These are phyloP conservation scores for Pterophyllum scalare DNA, from an alignment of 2,113 vertebrate species.

Conservation along the genomic window DNA sequence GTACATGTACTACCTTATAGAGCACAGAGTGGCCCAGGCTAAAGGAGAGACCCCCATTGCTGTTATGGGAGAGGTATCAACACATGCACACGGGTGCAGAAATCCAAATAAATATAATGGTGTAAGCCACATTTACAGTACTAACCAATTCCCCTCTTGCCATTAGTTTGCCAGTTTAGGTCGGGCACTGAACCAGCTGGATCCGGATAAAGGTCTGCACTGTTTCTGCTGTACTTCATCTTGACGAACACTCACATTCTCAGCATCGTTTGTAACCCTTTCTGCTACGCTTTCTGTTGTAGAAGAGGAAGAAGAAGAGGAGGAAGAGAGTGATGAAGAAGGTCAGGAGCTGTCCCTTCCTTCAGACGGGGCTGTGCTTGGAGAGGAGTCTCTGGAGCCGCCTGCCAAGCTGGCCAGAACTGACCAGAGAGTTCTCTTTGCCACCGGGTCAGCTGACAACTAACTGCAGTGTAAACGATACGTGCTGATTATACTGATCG, in stretches of 20 bases:
- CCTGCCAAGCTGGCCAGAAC: conserved; percentile 89
- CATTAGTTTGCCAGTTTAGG: conserved; percentile 89
- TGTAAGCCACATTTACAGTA: neutral
- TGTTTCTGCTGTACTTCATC: neutral
- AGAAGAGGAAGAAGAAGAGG: conserved; percentile 94
- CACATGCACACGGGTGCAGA: neutral
- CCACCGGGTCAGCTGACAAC: conserved; percentile 75
- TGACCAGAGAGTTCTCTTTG: conserved; percentile 83
- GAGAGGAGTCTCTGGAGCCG: conserved; percentile 87
- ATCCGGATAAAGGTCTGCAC: conserved; percentile 88
- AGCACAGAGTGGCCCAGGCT: conserved; percentile 92
- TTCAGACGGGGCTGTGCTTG: conserved; percentile 79
- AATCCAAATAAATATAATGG: neutral
- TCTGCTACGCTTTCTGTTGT: conserved; percentile 12
- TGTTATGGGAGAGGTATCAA: conserved; percentile 93
- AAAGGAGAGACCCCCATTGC: conserved; percentile 94
- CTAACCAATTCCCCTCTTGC: conserved; percentile 34
- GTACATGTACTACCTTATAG: conserved; percentile 96
- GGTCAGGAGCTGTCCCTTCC: conserved; percentile 88
- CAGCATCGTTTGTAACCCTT: neutral
- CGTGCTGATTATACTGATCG: conserved; percentile 5
- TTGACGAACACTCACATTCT: neutral
- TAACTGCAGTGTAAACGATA: conserved; percentile 42
- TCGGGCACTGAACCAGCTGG: conserved; percentile 85
- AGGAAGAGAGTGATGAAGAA: conserved; percentile 93